phyloP scores from a whole-genome alignment of 35 echinoderm and acorn worm species.

The Lytechinus variegatus region DNA sequence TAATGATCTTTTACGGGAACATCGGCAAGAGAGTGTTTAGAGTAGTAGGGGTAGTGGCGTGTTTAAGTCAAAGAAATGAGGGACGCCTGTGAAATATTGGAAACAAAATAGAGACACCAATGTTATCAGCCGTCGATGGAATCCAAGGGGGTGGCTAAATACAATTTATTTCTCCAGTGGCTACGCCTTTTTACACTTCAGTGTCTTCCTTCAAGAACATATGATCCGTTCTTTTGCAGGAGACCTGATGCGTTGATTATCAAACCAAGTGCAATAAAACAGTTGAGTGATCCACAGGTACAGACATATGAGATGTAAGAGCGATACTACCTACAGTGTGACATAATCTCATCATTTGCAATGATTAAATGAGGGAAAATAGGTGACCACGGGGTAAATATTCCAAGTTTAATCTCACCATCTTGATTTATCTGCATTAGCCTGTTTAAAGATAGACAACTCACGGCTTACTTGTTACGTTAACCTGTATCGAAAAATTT shows the following conservation, averaged over 20 bases:
- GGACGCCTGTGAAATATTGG: background rate
- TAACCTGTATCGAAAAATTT: background rate
- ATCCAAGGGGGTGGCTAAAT: background rate
- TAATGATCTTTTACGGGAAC: conserved; percentile 1
- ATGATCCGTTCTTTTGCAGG: background rate
- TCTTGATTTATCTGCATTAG: background rate
- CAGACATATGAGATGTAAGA: background rate
- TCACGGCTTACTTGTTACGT: background rate
- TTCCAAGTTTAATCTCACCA: background rate
- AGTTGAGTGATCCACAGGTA: background rate
- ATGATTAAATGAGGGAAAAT: background rate
- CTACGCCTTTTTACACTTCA: background rate
- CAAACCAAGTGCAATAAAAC: conserved; percentile 2
- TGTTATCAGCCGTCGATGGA: background rate
- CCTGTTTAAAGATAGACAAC: background rate
- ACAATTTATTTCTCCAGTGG: background rate
- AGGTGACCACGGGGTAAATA: background rate
- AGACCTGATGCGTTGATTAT: background rate
- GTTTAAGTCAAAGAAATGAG: background rate
- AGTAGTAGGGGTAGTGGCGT: background rate
- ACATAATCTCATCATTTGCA: background rate
- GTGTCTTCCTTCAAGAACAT: background rate
- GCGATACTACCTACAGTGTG: background rate
- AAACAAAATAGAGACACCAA: background rate
- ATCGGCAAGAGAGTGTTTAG: background rate